Evolutionary conservation across 2,888 invertebrate genomes (phyloP), one percentile per base, ranked within the genome.

Genomic region (Diploptera punctata): DNA sequence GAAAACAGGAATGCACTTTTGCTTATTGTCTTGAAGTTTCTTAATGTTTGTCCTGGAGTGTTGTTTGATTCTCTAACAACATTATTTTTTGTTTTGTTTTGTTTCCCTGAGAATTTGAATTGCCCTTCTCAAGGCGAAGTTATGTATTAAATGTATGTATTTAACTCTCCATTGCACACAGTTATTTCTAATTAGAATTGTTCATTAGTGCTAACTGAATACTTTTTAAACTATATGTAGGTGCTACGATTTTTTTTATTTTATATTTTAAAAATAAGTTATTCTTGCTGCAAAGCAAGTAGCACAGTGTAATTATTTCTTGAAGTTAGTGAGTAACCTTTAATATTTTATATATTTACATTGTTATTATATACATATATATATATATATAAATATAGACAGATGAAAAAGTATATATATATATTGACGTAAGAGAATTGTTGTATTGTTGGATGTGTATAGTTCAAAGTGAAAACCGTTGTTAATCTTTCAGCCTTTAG

Each of bases 351-450:
- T 72, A 76, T 71, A 76, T 74, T 71, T 74, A 73, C 70, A 75
- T 73, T 73, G 75, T 73, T 75, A 73, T 60, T 70, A 76, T 73
- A 69, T 71, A 73, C 52, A 68, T 68, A 70, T 72, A 76, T 74
- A 76, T 77, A 77, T 76, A 78, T 78, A 77, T 76, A 77, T 62
- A 77, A 69, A 76, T 73, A 75, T 72, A 76, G 77, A n/a, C n/a
- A n/a, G n/a, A n/a, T n/a, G 74, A 68, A 73, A 65, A 54, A 57
- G 70, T 73, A 74, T 61, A 73, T 75, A 75, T 75, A 75, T 75
- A 76, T 74, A 73, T 54, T 44, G 68, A 57, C 76, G 73, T 76
- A 72, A 76, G 73, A 74, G 73, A 74, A 54, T 54, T 62, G 70
- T 75, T 69, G 72, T 72, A 44, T 33, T 67, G 60, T 67, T 72